Evolutionary conservation across 2,888 invertebrate species (phyloP), one percentile per base, ranked within the genome.

Genomic region (Stomorhina lunata): DNA sequence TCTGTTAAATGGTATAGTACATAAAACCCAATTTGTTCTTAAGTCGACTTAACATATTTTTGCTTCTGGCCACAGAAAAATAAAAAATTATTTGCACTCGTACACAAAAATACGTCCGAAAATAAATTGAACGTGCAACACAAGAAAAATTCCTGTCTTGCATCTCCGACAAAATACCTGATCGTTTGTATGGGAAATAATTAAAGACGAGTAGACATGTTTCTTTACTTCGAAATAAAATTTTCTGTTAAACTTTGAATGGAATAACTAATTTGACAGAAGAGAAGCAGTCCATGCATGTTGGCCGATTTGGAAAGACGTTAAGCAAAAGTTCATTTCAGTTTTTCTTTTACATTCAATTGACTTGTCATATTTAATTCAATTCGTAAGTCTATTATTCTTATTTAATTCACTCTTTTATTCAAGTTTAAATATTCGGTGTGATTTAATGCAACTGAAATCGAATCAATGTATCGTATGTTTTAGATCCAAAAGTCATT

Each of bases 401-500:
- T 79, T 55, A 45, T 57, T 80, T 43, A 37, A 40, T 53, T 55
- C 7, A 55, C 37, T 20, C 29, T 48, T 10, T 40, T 40, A 25
- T 63, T 40, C 22, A n/a, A n/a, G 4, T 34, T 27, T 4, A 10
- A 25, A 2, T 34, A 29, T 25, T 34, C 12, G 29, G 1, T 34
- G 43, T 40, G 29, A 69, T 61, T 65, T 43, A 61, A 43, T 27
- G 32, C 27, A 69, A 55, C 63, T 50, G n/a, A 57, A 37, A 40
- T 57, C n/a, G 7, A 59, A 50, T 43, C 40, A 66, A 72, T 72
- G n/a, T n/a, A 55, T 25, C 17, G 63, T 55, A 45, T 75, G 69
- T 65, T 63, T 50, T 48, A 29, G 73, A 43, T 75, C 65, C 55
- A 69, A 72, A 57, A 63, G 81, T 78, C 81, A 82, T 78, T 82